Base-by-base conservation (phyloP, 2,888 invertebrate species). In the Drosophila ezoana region DNA sequence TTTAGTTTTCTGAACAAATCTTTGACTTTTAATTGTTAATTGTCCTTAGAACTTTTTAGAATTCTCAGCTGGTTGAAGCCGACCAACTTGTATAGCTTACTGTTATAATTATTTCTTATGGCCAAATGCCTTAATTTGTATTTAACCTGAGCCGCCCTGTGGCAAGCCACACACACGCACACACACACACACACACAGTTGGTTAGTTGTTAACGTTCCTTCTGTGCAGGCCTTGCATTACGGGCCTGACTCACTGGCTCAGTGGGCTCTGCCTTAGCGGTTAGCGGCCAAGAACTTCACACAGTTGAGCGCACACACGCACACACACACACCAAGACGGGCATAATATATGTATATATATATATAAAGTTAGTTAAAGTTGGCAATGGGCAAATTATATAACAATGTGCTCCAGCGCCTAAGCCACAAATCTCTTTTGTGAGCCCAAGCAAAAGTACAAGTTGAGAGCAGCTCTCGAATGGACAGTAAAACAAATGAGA, bases 261-360 rank as follows among this genome's bases (percentile, higher is more conserved):
- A 68, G 73, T 67, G 48, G 62, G 60, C 67, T 65, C 57, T 63
- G 67, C 45, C 44, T 60, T 66, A 72, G 72, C 69, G 74, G 74
- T 74, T 74, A 75, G 66, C 69, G 72, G 70, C 85, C 82, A 84
- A 83, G 82, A 83, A 84, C 86, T 83, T 87, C 82, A 77, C 76
- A 87, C 87, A 85, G 76, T 81, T 81, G 70, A 85, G 73, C 82
- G 85, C 65, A 41, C 79, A 80, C 78, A 74, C 54, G 61, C 49
- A 70, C 52, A 62, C 59, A 53, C 6, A 35, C 1, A 64, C 18
- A 52, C 10, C 5, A 59, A 53, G 37, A n/a, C 37, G n/a, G 8
- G 14, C 40, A 41, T 13, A n/a, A 14, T 33, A 44, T 38, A 58
- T 23, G 38, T 23, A 53, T 16, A 13, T 18, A 14, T n/a, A 38